Evolutionary conservation across 2,888 invertebrate genomes (phyloP).

Genomic region (Axea sp.): DNA sequence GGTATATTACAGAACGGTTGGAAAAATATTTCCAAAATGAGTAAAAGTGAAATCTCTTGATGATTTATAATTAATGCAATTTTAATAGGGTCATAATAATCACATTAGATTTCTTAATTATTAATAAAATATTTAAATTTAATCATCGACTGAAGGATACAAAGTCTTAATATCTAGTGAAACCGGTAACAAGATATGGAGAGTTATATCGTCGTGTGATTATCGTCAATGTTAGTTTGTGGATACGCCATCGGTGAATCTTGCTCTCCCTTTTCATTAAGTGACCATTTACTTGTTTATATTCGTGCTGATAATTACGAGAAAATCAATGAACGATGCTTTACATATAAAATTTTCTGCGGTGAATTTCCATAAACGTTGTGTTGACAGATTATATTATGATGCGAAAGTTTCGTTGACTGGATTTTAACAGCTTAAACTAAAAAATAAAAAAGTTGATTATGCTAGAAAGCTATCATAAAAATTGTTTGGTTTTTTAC

Average conservation of each 20-base stretch:
- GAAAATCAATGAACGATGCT: slow-evolving; percentile 41
- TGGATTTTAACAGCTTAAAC: slow-evolving; percentile 4
- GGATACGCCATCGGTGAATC: slow-evolving; percentile 22
- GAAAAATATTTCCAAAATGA: too few species aligned
- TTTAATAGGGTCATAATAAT: too few species aligned
- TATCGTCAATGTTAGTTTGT: slow-evolving; percentile 4
- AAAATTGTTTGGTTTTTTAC: too few species aligned
- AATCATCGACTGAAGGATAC: slow-evolving; percentile 7
- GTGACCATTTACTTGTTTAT: slow-evolving; percentile 43
- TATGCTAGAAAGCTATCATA: too few species aligned
- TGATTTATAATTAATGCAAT: too few species aligned
- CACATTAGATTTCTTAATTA: too few species aligned
- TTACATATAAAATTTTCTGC: slow-evolving; percentile 13
- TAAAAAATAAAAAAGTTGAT: not conserved
- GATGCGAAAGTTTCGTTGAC: slow-evolving; percentile 27
- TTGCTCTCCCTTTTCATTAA: slow-evolving; percentile 54
- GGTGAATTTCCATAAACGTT: slow-evolving; percentile 21
- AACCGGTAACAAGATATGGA: slow-evolving; percentile 46
- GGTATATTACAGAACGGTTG: too few species aligned
- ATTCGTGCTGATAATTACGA: slow-evolving; percentile 48
- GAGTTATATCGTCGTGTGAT: slow-evolving; percentile 20
- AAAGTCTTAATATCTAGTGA: slow-evolving; percentile 29
- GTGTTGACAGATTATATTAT: slow-evolving; percentile 15
- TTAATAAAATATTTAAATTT: too few species aligned
- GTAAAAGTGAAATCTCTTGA: too few species aligned